Evolutionary conservation across 2,888 invertebrate species (phyloP).

Genomic region (Cerastis leucographa): DNA sequence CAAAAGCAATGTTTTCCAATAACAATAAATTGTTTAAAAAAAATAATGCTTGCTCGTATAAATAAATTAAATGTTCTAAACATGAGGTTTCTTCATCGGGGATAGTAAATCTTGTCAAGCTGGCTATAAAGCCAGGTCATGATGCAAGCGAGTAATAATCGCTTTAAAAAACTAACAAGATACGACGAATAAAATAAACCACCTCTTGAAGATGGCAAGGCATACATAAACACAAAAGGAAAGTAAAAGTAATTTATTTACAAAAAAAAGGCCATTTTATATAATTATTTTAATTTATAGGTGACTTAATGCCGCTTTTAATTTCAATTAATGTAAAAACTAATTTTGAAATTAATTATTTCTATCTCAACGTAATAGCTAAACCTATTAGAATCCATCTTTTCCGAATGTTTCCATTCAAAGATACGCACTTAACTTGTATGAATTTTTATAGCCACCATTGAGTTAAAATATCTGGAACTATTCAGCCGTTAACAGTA

Average conservation of each 20-base stretch:
- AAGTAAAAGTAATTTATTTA: not conserved
- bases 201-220: not conserved
- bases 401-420: conserved; percentile 4
- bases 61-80: conserved; percentile 67
- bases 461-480: conserved; percentile 31
- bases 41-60: conserved; percentile 45
- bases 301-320: not conserved
- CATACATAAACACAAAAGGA: not conserved
- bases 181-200: not conserved
- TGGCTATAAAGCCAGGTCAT: conserved; percentile 22
- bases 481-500: conserved; percentile 34
- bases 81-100: conserved; percentile 57
- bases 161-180: not conserved
- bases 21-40: conserved; percentile 65
- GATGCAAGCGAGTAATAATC: conserved; percentile 46
- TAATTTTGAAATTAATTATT: not conserved
- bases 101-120: conserved; percentile 66
- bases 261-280: not conserved
- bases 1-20: conserved; percentile 45
- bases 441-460: conserved; percentile 32
- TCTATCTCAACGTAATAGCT: not conserved
- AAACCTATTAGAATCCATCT: not conserved
- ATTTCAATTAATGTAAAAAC: not conserved
- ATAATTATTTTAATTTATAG: not conserved
- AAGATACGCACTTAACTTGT: conserved; percentile 14